phyloP scores from a whole-genome alignment of 2,113 vertebrate species.

The Typhlomys cinereus region DNA sequence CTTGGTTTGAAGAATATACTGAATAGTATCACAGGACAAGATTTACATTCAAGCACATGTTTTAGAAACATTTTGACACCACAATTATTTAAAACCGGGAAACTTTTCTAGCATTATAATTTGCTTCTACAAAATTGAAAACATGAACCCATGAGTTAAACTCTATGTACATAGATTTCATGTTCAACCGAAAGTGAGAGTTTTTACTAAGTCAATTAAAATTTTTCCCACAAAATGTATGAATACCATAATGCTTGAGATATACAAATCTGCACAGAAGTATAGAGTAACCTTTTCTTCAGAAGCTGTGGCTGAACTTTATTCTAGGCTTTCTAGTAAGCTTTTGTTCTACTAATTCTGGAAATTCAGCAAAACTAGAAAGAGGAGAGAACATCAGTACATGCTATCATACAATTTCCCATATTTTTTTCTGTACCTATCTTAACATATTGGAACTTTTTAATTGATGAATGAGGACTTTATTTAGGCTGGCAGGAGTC shows the following conservation, averaged over 20 bases:
- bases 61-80: conserved; percentile 43
- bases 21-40: neutral
- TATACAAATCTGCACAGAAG: neutral
- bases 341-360: conserved; percentile 14
- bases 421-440: conserved; percentile 86
- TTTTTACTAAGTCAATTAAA: neutral
- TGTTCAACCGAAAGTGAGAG: neutral
- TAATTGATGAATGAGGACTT: conserved; percentile 95
- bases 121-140: conserved; percentile 29
- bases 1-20: neutral
- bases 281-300: conserved; percentile 33
- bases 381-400: neutral
- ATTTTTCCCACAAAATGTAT: conserved; percentile 1
- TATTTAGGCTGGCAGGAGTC: conserved; percentile 92
- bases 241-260: conserved; percentile 18
- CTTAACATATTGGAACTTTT: conserved; percentile 87
- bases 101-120: neutral
- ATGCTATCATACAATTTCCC: conserved; percentile 77
- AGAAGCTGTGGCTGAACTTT: neutral
- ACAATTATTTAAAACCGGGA: conserved; percentile 34
- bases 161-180: neutral
- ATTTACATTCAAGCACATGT: conserved; percentile 23
- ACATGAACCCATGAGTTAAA: neutral
- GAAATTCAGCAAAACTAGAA: conserved; percentile 40
- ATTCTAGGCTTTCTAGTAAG: neutral